phyloP scores from a whole-genome alignment of 2,113 vertebrate genomes.

The Ammodytes dubius region DNA sequence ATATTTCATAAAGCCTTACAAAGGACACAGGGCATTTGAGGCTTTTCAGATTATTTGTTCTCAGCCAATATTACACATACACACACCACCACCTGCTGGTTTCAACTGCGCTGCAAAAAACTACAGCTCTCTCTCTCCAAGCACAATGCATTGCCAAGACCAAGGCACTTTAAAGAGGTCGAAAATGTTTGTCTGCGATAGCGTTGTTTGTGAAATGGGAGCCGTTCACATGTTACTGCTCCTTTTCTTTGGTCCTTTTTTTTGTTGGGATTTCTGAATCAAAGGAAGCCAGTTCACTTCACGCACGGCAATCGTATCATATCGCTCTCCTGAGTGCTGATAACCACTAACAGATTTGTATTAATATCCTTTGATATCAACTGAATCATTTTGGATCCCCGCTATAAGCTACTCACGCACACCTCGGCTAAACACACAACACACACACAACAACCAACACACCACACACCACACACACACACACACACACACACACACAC shows the following conservation, averaged over 20 bases:
- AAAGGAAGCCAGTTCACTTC: slow-evolving; percentile 32
- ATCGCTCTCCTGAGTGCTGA: slow-evolving; percentile 52
- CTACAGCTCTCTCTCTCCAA: slow-evolving; percentile 24
- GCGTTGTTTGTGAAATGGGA: slow-evolving; percentile 70
- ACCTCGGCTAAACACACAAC: slow-evolving; percentile 34
- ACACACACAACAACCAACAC: no score
- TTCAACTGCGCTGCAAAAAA: slow-evolving; percentile 40
- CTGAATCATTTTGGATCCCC: slow-evolving; percentile 62
- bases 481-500: no score
- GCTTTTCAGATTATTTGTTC: slow-evolving; percentile 80
- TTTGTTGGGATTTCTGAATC: slow-evolving; percentile 37
- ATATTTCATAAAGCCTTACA: slow-evolving; percentile 81
- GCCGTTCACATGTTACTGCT: slow-evolving; percentile 25
- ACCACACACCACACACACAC: no score
- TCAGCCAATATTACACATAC: slow-evolving; percentile 66
- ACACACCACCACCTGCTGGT: slow-evolving; percentile 32
- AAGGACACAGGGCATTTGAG: slow-evolving; percentile 71
- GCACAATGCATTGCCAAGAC: slow-evolving; percentile 53
- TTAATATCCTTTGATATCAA: slow-evolving; percentile 74
- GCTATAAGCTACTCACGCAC: slow-evolving; percentile 19
- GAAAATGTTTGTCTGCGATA: slow-evolving; percentile 67
- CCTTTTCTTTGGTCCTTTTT: slow-evolving; percentile 11
- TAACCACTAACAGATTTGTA: slow-evolving; percentile 68
- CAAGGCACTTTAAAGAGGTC: slow-evolving; percentile 49
- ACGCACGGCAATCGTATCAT: neutral